Evolutionary conservation across 2,888 invertebrate species (phyloP), one percentile per base, ranked within the genome.

Genomic region (Crocallis elinguaria): DNA sequence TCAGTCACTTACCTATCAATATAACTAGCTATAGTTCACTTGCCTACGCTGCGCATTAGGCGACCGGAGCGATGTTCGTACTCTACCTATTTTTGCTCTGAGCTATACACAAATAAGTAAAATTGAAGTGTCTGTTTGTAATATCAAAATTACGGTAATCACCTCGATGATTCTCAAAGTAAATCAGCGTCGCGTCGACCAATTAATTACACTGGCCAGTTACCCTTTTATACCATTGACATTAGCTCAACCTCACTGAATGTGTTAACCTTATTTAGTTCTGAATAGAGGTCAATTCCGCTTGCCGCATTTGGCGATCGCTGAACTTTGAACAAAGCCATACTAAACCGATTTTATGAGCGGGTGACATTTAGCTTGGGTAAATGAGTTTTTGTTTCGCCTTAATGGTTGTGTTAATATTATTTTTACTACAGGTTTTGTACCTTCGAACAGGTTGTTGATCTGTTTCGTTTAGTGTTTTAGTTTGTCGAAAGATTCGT

Each of bases 201-300:
- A 56, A 61, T 62, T 62, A 64, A 60, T 29, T 29, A 29, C 12
- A 5, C 12, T 11, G 5, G 56, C 63, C 57, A 30, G 23, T 32
- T 43, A 60, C 57, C 62, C 59, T 63, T 57, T 49, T 53, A 46
- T 50, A 55, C 21, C 54, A 41, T 48, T 69, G 70, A 66, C 70
- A 67, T 73, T 64, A 60, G 64, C 54, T 56, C 56, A 57, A 55
- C 62, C 59, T 67, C 64, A 54, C 52, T 48, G 36, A 37, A 16
- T 39, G 50, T 42, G 14, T 49, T 64, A 57, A 54, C 70, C 69
- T 72, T 78, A 77, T 65, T 38, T 1, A 51, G 37, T 61, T 51
- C 19, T 23, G 0, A 25, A 57, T 66, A 76, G 65, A 70, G 78
- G 62, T 62, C 57, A 68, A 52, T 73, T 71, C 71, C 57, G 68